Base-by-base conservation (phyloP, 1,140 invertebrate species). In the Calephelis virginiensis region DNA sequence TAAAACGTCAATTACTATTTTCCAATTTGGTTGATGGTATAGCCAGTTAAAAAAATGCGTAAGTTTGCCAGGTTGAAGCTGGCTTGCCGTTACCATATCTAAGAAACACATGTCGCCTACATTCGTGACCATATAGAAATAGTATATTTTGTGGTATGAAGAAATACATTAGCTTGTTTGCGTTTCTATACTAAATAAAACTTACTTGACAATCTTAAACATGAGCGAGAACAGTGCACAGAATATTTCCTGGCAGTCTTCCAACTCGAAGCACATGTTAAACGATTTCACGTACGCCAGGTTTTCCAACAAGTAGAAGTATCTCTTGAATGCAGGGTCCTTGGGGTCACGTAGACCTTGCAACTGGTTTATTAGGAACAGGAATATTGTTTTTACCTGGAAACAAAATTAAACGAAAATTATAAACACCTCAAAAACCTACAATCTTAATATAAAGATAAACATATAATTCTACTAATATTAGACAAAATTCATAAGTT, bases 261-360 rank as follows among this genome's bases (percentile, higher is more conserved):
- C 98, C 48, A 99, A 89, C 85, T 99, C 98, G 86, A 99, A 98
- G 89, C 98, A 99, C 95, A 99, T 99, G 89, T 99, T 99, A 89
- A 99, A 99, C 0, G 98, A 98, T 86, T 99, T 99, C 17, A 99
- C 98, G 91, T 98, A 99, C 9, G 98, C 98, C 69, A 99, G 93
- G 91, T 99, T 99, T 93, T 99, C 96, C 68, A 98, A 91, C 56
- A 97, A 92, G 91, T 99, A 99, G 91, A 99, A 99, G 86, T 99
- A 99, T 73, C 98, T 93, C 88, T 99, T 99, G 86, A 99, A 99
- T 4, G 98, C 97, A 28, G 98, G 97, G 92, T 99, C 97, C 89
- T 99, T 98, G 0, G 98, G 97, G 92, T 99, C 98, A 83, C 97
- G 96, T 8, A 99, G 92, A 10, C 98, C 98, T 73, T 96, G 94